phyloP scores from a whole-genome alignment of 2,888 invertebrate species.

The Leptarthrus brevirostris region DNA sequence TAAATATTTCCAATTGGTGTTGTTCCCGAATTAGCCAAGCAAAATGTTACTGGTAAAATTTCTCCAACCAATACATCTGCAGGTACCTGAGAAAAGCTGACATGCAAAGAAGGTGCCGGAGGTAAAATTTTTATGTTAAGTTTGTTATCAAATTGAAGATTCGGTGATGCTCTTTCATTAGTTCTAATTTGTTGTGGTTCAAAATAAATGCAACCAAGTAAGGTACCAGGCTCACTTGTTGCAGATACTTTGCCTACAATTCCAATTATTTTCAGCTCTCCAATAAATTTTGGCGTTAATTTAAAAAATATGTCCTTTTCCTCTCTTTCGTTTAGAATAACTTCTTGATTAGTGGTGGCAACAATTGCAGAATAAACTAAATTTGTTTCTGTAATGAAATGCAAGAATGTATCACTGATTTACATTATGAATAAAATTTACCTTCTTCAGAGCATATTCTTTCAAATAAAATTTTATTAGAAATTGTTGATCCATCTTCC shows the following conservation, averaged over 20 bases:
- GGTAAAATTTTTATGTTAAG: constrained; percentile 81
- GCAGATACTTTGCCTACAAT: constrained; percentile 69
- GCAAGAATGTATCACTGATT: too few relatives aligned
- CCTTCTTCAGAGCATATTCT: constrained; percentile 58
- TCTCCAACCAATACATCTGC: constrained; percentile 78
- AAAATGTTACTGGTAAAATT: constrained; percentile 73
- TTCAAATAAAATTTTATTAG: constrained; percentile 66
- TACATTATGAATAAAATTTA: too few relatives aligned
- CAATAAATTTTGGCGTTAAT: constrained; percentile 79
- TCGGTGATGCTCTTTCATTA: constrained; percentile 56
- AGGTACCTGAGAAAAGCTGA: constrained; percentile 74
- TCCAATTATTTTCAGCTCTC: constrained; percentile 79
- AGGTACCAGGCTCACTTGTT: constrained; percentile 61
- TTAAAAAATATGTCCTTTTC: constrained; percentile 76
- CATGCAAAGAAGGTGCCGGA: constrained; percentile 84
- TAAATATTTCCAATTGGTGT: constrained; percentile 72
- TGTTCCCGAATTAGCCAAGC: constrained; percentile 74
- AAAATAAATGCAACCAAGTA: constrained; percentile 64
- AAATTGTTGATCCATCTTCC: constrained; percentile 65
- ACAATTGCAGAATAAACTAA: constrained; percentile 63
- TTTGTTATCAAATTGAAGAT: constrained; percentile 71
- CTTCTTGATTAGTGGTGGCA: constrained; percentile 59
- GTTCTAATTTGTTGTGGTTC: constrained; percentile 62
- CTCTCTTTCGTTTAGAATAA: constrained; percentile 64
- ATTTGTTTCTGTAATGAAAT: constrained; percentile 56